Evolutionary conservation across 2,888 invertebrate species (phyloP), one percentile per base, ranked within the genome.

Genomic region (Orthosia gracilis): DNA sequence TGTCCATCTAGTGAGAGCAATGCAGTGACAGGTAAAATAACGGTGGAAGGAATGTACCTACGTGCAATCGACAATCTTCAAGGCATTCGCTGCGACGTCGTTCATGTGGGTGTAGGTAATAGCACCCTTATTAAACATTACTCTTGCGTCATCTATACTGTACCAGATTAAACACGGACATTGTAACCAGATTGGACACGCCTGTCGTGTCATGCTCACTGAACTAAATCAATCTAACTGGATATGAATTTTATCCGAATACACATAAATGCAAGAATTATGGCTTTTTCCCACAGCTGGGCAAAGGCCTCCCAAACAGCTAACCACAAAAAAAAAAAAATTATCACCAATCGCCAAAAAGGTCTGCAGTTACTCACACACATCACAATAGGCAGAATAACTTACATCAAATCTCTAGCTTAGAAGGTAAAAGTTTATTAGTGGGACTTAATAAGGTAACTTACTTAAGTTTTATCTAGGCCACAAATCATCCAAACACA

Each of bases 151-250:
- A 72, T 52, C 15, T 23, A 67, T 12, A 52, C 18, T 70, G 21
- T 52, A 59, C 23, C 23, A 68, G 7, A 49, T 58, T 50, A 57
- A 23, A 45, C 40, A 69, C 9, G 57, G 23, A n/a, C 40, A 50
- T 69, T 72, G 58, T 57, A 40, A 57, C 49, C n/a, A 47, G 17
- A 67, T 66, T 47, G 17, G 40, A 50, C 49, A 50, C 12, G 40
- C 49, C 40, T 49, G 31, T 49, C n/a, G 26, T 26, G 68, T 57
- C 57, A 49, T 68, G 49, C 68, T 68, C 31, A 23, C 57, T 71
- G 47, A 68, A 71, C 40, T 31, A 69, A 23, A 40, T 58, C 47
- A 49, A 57, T 68, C 11, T 57, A 58, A 68, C 69, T 71, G 23
- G 12, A 68, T 15, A 40, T 49, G 21, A 57, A 58, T 31, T 7